Conservation (phyloP, 2,113 vertebrate species). For the Pithys albifrons region DNA sequence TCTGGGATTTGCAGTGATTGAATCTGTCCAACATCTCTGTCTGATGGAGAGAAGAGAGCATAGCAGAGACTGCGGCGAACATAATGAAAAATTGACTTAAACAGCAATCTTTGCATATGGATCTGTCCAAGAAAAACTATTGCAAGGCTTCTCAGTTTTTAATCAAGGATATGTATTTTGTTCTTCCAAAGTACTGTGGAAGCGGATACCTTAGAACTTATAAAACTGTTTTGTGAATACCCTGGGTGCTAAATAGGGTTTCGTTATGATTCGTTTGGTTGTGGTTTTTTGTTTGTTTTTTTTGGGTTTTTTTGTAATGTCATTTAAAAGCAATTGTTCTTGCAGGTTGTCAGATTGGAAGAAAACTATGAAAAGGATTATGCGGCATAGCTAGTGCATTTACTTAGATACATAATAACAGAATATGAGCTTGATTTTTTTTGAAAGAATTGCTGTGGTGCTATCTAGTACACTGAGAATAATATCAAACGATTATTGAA, state of each 20-base stretch:
- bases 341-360: neutral
- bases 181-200: neutral
- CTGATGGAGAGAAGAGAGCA: neutral
- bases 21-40: neutral
- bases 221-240: neutral
- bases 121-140: neutral
- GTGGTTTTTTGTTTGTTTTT: neutral
- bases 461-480: neutral
- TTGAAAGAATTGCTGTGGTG: neutral
- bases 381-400: neutral
- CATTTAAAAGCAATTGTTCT: neutral
- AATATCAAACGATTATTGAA: neutral
- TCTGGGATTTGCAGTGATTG: slow-evolving; percentile 18
- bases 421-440: neutral
- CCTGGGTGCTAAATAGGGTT: neutral
- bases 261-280: neutral
- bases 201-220: neutral
- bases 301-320: neutral
- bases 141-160: neutral
- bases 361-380: neutral
- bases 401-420: neutral
- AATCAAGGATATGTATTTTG: neutral
- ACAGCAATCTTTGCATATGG: neutral
- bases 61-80: neutral
- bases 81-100: neutral